Evolutionary conservation across 2,888 invertebrate species (phyloP).

Genomic region (Colletes collaris): DNA sequence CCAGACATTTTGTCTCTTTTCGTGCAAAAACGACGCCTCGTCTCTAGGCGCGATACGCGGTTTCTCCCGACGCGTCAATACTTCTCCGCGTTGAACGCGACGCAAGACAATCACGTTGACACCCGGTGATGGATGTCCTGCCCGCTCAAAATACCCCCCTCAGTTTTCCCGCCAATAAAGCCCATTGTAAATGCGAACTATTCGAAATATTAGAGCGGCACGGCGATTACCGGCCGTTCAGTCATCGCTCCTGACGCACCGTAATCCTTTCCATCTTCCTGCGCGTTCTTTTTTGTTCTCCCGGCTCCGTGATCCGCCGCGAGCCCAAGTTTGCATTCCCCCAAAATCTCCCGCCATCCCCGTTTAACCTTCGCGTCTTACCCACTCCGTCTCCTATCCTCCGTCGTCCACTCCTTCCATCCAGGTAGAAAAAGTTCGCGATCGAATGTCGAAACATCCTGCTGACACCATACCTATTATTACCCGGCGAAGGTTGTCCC

Average conservation of each 20-base stretch:
- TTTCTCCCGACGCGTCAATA: constrained; percentile 70
- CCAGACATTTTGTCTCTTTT: not conserved
- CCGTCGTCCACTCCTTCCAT: not conserved
- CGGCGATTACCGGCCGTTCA: constrained; percentile 81
- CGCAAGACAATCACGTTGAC: constrained; percentile 83
- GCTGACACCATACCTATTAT: constrained; percentile 58
- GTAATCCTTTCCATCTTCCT: constrained; percentile 78
- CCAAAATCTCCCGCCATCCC: not conserved
- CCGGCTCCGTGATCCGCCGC: constrained; percentile 5
- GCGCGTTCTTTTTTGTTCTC: constrained; percentile 39
- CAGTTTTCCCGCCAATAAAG: constrained; percentile 81
- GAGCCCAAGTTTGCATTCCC: constrained; percentile 9
- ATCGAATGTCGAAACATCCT: constrained; percentile 60
- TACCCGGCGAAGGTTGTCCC: constrained; percentile 55
- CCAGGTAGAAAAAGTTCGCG: constrained; percentile 24
- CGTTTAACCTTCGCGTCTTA: too few species aligned
- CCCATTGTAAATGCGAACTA: constrained; percentile 83
- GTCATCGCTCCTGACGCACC: constrained; percentile 82
- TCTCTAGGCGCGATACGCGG: not conserved
- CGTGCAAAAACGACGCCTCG: not conserved
- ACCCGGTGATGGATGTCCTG: constrained; percentile 82
- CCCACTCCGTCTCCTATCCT: not conserved
- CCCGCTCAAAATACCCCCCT: constrained; percentile 74
- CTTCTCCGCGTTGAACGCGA: constrained; percentile 74
- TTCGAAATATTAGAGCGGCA: constrained; percentile 82